Base-by-base conservation (phyloP, 2,113 vertebrate species). In the Cyprinodon brontotheroides region DNA sequence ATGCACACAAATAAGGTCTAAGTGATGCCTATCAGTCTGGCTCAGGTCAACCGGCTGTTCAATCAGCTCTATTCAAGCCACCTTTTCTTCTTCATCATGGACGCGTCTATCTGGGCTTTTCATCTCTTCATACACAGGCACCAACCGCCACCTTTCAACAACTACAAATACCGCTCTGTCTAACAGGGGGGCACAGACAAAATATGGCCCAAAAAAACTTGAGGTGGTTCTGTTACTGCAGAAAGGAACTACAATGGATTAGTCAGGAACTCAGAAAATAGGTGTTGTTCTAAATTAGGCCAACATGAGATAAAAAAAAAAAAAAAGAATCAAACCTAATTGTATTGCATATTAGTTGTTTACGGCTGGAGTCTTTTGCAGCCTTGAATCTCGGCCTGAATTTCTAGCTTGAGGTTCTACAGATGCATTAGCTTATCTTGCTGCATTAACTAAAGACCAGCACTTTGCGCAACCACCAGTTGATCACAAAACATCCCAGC, bases 21-120 rank as follows among this genome's bases (percentile, higher is more conserved):
- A 53, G 40, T 65, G 83, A 84, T 87, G 70, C 70, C 68, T 72
- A 87, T 86, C 83, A 69, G 82, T 80, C 65, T 40, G 72, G 70
- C 70, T 79, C 50, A 62, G 75, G 70, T 79, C 72, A 71, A 76
- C 78, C 65, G 71, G 80, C 41, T 70, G 71, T 80, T 50, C 75
- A 83, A 83, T 89, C 80, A 86, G 41, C 45, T 69, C 73, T 70
- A 81, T 75, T 81, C 74, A 83, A 68, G 15, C 69, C 50, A 72
- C 61, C 43, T 65, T 68, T 64, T 22, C 74, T 72, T 61, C 60
- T 17, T 17, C 48, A 57, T 74, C 77, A 80, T 86, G 37, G 38
- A 61, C 39, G 72, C 14, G 69, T 70, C 68, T 77, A 41, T 78
- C 59, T 83, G 53, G 5, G 63, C 61, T 37, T 61, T 57, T 74